Base-by-base conservation (phyloP, 2,113 vertebrate genomes). In the Platichthys stellatus region DNA sequence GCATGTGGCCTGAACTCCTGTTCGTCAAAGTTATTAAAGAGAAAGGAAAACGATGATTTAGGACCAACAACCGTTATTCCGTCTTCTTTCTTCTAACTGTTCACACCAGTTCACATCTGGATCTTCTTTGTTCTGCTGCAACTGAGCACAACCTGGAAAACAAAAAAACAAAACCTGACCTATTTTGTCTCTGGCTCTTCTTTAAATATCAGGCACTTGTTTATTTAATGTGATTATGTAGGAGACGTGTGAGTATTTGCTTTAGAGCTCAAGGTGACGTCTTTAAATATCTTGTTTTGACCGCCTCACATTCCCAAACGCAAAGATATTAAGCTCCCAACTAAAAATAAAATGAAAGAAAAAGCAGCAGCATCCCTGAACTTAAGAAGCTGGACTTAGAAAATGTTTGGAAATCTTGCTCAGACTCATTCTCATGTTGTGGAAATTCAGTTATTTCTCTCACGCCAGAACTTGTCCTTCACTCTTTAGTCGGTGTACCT, bases 11-110 rank as follows among this genome's bases (percentile, higher is more conserved):
- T 24, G 43, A 56, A 18, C 45, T 49, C 4, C 17, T 49, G 45
- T 49, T 18, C 0, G 7, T 49, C 15, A 45, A 24, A 51, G 35
- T 10, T 1, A 9, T 43, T 5, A 20, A 18, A 61, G 21, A 28
- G 28, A 24, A 15, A 67, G 18, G 35, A 38, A 63, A 47, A 49
- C 49, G 26, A 2, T 11, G 56, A 66, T 66, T 70, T 18, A 78
- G 23, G 60, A 35, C 11, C 15, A 26, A 14, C 13, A 4, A 7
- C 17, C 49, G 18, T 51, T 18, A 2, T 18, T 51, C 18, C 15
- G 6, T 18, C 17, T 3, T 58, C 21, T 13, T 54, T 1, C 24
- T 26, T 60, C 58, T 18, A 49, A 20, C 15, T 40, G n/a, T 73
- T 59, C 15, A 53, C 70, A 70, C 61, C 20, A 51, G 4, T 26